A percentile compares a stretch with the other conserved stretches of the same genome.
phyloP scores from a whole-genome alignment of 1,140 invertebrate species.

The Drosophila equinoxialis region DNA sequence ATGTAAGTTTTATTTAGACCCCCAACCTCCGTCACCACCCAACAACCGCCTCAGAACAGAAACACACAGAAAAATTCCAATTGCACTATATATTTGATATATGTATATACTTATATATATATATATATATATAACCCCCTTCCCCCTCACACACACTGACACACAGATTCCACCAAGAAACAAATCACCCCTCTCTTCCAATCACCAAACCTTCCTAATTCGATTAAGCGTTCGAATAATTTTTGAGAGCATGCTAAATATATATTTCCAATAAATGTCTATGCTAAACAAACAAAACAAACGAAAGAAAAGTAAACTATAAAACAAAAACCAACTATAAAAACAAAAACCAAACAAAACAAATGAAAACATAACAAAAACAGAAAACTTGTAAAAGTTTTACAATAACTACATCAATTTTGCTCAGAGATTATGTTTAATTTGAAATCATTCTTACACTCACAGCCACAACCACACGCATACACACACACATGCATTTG shows the following conservation, averaged over 20 bases:
- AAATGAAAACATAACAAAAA: slow-evolving; percentile 30
- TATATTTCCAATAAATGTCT: slow-evolving; percentile 82
- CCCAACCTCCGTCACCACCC: slow-evolving; percentile 14
- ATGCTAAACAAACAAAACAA: slow-evolving; percentile 63
- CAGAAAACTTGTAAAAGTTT: slow-evolving; percentile 23
- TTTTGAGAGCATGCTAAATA: slow-evolving; percentile 82
- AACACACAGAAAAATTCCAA: slow-evolving; percentile 47
- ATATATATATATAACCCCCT: slow-evolving; percentile 41
- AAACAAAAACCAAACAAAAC: slow-evolving; percentile 59
- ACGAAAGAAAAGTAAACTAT: slow-evolving; percentile 32
- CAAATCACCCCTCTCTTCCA: slow-evolving; percentile 26
- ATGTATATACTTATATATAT: slow-evolving; percentile 56
- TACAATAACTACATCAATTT: slow-evolving; percentile 40
- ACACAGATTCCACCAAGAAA: background rate
- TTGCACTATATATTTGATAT: slow-evolving; percentile 48
- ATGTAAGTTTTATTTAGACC: slow-evolving; percentile 75
- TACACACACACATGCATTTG: slow-evolving; percentile 18
- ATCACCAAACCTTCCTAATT: slow-evolving; percentile 52
- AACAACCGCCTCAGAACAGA: slow-evolving; percentile 16
- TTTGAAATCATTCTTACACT: slow-evolving; percentile 35
- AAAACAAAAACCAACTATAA: slow-evolving; percentile 15
- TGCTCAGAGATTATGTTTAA: slow-evolving; percentile 49
- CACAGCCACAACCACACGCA: slow-evolving; percentile 14
- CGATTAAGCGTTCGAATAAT: slow-evolving; percentile 79
- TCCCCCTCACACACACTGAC: background rate